These are phyloP conservation scores for Smutsia temminckii DNA, from an alignment of 2,797 vertebrate species.

Conservation along the genomic window DNA sequence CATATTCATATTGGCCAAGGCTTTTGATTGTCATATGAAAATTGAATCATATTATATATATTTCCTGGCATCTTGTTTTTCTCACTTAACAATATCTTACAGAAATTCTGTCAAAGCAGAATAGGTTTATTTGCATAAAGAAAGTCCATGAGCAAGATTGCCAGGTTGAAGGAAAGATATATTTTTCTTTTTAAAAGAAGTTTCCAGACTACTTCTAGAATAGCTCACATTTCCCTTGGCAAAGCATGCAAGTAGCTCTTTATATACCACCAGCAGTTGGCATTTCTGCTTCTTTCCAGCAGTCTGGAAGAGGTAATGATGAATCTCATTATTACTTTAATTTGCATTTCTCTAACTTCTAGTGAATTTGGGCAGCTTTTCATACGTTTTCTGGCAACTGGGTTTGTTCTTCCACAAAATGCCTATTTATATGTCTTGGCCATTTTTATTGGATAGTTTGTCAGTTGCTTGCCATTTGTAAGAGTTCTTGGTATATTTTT, in stretches of 20 bases:
- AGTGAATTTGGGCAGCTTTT: not conserved
- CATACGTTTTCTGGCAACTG: not conserved
- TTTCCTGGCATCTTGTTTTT: slow-evolving; percentile 19
- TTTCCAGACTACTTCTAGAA: not conserved
- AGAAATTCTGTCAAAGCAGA: slow-evolving; percentile 28
- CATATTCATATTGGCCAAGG: not conserved
- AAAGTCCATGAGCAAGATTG: not conserved
- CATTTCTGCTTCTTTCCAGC: not conserved
- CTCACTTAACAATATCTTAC: not conserved
- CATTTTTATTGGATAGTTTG: not conserved
- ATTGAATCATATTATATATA: not conserved
- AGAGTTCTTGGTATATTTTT: slow-evolving; percentile 28
- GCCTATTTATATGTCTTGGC: not conserved
- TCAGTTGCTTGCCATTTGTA: not conserved
- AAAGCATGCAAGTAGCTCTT: not conserved
- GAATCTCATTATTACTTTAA: not conserved
- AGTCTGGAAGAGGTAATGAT: not conserved
- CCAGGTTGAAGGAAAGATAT: not conserved
- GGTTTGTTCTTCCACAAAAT: slow-evolving; percentile 33
- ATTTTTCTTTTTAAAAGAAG: slow-evolving; percentile 14
- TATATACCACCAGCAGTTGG: not conserved
- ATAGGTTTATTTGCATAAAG: not conserved
- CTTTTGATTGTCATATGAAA: not conserved
- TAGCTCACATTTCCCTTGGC: not conserved
- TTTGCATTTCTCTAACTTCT: not conserved